Percentiles rank a stretch among this genome's conserved stretches.
phyloP scores from a whole-genome alignment of 2,113 vertebrate species.

The Aix galericulata region DNA sequence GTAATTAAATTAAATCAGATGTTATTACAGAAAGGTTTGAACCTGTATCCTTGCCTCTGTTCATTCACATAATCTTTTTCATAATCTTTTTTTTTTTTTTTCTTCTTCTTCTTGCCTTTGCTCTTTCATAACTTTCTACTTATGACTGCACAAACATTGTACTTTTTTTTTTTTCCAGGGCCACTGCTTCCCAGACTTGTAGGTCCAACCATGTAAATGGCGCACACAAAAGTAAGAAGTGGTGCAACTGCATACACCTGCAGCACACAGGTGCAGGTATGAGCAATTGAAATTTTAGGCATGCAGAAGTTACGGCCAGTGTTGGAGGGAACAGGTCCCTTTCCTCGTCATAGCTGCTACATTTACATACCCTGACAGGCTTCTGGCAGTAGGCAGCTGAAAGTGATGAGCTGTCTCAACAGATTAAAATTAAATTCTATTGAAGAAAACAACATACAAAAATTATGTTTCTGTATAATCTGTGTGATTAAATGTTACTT shows the following conservation, averaged over 20 bases:
- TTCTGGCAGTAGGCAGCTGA: constrained; percentile 59
- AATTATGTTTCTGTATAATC: constrained; percentile 76
- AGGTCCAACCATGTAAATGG: background rate
- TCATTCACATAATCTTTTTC: background rate
- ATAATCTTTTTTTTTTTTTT: background rate
- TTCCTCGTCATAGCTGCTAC: background rate
- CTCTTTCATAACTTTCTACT: background rate
- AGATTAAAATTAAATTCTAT: constrained; percentile 77
- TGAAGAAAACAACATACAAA: constrained; percentile 77
- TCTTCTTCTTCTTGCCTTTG: background rate
- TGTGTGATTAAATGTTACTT: constrained; percentile 79
- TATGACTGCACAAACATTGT: background rate
- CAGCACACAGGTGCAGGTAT: background rate
- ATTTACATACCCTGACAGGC: constrained; percentile 68
- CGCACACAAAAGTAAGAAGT: background rate
- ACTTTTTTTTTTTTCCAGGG: background rate
- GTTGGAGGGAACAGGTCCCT: constrained; percentile 49
- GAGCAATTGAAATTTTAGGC: constrained; percentile 1
- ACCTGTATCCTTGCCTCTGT: background rate
- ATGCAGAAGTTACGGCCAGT: background rate
- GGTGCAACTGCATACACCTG: background rate
- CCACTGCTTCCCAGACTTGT: background rate
- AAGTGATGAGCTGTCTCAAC: constrained; percentile 72
- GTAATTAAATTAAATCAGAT: background rate
- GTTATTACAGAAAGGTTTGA: background rate